A percentile compares a stretch with the other conserved stretches of the same genome.
These are phyloP conservation scores for Liasis olivaceus DNA, from an alignment of 2,797 vertebrate genomes.

Conservation along the genomic window DNA sequence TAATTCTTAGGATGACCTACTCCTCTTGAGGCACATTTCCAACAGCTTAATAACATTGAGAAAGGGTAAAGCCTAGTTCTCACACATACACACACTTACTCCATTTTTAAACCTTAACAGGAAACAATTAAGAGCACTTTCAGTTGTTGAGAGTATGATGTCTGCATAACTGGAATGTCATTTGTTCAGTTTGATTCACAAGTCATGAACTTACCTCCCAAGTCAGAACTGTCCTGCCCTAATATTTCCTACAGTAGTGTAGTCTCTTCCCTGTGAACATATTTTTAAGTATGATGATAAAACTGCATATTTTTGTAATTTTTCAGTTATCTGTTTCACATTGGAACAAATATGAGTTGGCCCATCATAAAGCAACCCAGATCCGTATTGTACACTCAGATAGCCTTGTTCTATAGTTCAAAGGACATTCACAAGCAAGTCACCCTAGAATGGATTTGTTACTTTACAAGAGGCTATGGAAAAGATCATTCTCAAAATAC, in stretches of 20 bases:
- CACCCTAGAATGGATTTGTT: not conserved
- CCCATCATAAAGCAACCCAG: not conserved
- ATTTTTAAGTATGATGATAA: not conserved
- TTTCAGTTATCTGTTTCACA: not conserved
- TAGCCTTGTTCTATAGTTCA: not conserved
- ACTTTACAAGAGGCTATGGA: not conserved
- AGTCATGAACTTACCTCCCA: not conserved
- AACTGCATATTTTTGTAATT: not conserved
- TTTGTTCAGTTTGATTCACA: not conserved
- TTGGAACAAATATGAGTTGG: not conserved
- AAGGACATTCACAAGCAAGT: not conserved
- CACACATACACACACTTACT: not conserved
- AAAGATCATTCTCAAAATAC: not conserved
- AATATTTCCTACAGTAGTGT: not conserved
- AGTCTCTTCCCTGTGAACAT: not conserved
- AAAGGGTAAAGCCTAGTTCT: not conserved
- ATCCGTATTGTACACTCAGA: not conserved
- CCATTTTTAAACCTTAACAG: not conserved
- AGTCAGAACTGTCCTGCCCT: not conserved
- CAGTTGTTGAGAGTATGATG: not conserved
- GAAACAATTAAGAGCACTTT: not conserved
- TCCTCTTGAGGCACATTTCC: not conserved
- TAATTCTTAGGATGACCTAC: not conserved
- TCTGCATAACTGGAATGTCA: not conserved
- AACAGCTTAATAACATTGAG: not conserved